Conservation (phyloP, 2,113 vertebrate genomes). For the Tretioscincus oriximinensis region DNA sequence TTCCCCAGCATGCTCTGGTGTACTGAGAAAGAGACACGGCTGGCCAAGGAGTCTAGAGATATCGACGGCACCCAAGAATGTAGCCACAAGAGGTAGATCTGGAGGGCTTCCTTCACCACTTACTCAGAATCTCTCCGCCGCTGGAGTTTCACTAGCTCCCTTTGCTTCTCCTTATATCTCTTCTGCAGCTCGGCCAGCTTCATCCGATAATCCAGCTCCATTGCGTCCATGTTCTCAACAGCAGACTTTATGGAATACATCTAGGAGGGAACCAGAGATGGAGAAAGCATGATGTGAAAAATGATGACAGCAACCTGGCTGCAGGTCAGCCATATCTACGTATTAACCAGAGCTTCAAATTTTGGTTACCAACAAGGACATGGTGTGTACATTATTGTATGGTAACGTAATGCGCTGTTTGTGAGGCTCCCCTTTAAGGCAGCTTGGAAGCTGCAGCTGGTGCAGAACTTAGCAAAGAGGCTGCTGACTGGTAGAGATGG, state of each 20-base stretch:
- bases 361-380: no score
- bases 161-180: constrained; percentile 92
- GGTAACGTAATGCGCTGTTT: no score
- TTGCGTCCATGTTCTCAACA: constrained; percentile 85
- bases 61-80: constrained; percentile 23
- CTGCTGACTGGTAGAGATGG: no score
- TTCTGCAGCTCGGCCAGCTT: constrained; percentile 91
- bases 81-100: constrained; percentile 20
- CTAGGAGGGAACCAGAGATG: constrained; percentile 52
- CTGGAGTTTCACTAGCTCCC: constrained; percentile 91
- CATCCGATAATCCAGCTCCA: constrained; percentile 93
- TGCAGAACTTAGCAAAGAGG: no score
- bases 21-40: constrained; percentile 37
- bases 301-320: no score
- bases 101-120: constrained; percentile 57
- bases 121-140: constrained; percentile 88
- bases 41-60: constrained; percentile 12
- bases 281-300: background rate
- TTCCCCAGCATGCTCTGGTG: constrained; percentile 38
- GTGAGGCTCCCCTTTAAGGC: no score
- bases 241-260: constrained; percentile 88
- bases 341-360: no score
- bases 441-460: no score
- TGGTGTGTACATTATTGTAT: no score
- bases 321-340: no score